Evolutionary conservation across 1,140 invertebrate species (phyloP).

Genomic region (Spodoptera frugiperda): DNA sequence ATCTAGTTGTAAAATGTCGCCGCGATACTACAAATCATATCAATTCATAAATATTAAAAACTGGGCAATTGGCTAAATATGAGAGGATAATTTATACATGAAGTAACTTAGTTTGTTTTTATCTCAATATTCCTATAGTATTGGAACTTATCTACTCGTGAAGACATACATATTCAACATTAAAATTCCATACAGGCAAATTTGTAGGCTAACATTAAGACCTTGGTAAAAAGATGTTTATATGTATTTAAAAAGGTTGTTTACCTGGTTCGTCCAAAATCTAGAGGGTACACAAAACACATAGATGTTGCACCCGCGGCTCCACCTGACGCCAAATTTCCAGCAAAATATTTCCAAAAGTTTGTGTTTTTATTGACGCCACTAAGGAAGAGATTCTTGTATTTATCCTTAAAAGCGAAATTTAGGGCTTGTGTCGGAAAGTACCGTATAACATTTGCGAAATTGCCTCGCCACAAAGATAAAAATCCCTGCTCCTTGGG

Average conservation of each 20-base stretch:
- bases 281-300: constrained; percentile 98
- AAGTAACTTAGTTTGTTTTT: too few relatives aligned
- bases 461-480: constrained; percentile 97
- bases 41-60: too few relatives aligned
- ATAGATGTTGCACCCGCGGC: constrained; percentile 97
- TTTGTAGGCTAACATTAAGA: too few relatives aligned
- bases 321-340: constrained; percentile 97
- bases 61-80: too few relatives aligned
- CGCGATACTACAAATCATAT: too few relatives aligned
- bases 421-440: constrained; percentile 98
- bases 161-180: too few relatives aligned
- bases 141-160: too few relatives aligned
- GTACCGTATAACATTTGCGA: constrained; percentile 96
- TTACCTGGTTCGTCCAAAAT: constrained; percentile 97
- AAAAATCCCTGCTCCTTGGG: constrained; percentile 94
- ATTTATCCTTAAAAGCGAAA: constrained; percentile 98
- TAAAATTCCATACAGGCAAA: too few relatives aligned
- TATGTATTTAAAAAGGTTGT: neutral
- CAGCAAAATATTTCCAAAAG: constrained; percentile 94
- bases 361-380: constrained; percentile 96
- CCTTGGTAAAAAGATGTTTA: neutral
- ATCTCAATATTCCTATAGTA: too few relatives aligned
- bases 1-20: too few relatives aligned
- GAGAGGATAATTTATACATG: too few relatives aligned
- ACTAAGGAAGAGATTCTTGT: constrained; percentile 94